A percentile compares a stretch with the other conserved stretches of the same genome.
Conservation (phyloP, 2,888 invertebrate genomes). For the Philopedon plagiatum region DNA sequence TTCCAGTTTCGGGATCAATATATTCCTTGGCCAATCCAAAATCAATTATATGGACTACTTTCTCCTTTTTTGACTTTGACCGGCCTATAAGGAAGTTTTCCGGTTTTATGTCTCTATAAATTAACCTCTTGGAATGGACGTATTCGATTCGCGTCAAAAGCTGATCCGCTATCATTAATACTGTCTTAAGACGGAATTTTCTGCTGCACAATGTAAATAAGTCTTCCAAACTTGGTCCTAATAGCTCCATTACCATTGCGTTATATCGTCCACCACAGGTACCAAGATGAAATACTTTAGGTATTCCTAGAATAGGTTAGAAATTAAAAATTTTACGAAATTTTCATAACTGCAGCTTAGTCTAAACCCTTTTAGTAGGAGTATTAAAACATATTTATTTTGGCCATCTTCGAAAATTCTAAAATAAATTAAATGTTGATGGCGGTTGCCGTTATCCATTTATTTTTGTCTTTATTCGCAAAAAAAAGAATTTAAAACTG, state of each 20-base stretch:
- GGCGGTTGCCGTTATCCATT: too few species aligned
- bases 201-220: slow-evolving; percentile 81
- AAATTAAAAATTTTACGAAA: too few species aligned
- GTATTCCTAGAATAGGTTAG: slow-evolving; percentile 71
- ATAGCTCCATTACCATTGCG: slow-evolving; percentile 81
- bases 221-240: slow-evolving; percentile 82
- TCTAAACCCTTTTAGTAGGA: too few species aligned
- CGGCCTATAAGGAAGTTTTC: slow-evolving; percentile 99
- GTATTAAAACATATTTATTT: too few species aligned
- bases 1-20: slow-evolving; percentile 99
- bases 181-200: slow-evolving; percentile 80
- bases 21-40: slow-evolving; percentile 99
- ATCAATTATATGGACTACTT: slow-evolving; percentile 99
- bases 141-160: slow-evolving; percentile 97
- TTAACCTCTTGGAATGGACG: slow-evolving; percentile 98
- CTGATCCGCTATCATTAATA: slow-evolving; percentile 81
- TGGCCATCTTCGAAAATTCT: too few species aligned
- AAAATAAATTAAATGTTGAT: too few species aligned
- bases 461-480: too few species aligned
- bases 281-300: slow-evolving; percentile 82
- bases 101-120: slow-evolving; percentile 99
- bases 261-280: slow-evolving; percentile 81
- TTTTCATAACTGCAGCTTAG: too few species aligned
- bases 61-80: slow-evolving; percentile 97
- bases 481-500: too few species aligned